These are phyloP conservation scores for Lamprotornis superbus DNA, from an alignment of 2,113 vertebrate genomes.

Conservation along the genomic window DNA sequence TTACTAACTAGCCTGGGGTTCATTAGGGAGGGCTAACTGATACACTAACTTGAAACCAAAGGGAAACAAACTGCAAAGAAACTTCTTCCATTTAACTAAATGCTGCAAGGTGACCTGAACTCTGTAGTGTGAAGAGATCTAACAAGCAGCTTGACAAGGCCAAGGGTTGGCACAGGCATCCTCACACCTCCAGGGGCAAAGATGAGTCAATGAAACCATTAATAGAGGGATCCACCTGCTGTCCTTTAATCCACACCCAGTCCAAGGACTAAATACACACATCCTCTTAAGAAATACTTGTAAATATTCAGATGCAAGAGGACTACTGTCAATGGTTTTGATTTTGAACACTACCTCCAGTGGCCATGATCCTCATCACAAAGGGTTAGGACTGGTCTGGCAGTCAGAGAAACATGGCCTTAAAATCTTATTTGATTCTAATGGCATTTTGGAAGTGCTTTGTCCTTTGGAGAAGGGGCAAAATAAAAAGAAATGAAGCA, in stretches of 20 bases:
- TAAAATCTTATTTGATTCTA: not conserved
- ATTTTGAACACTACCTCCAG: not conserved
- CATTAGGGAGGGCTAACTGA: not conserved
- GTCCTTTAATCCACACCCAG: not conserved
- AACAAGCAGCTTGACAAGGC: not conserved
- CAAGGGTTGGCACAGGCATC: not conserved
- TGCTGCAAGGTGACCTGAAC: not conserved
- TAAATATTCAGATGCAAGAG: not conserved
- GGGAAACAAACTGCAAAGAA: not conserved
- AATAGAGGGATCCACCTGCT: fast-evolving
- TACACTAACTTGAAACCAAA: not conserved
- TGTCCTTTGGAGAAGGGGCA: not conserved
- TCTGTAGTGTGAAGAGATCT: not conserved
- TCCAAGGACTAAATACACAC: not conserved
- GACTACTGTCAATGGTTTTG: not conserved
- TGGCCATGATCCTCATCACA: not conserved
- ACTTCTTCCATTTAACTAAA: not conserved
- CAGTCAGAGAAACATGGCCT: not conserved
- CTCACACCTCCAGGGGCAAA: not conserved
- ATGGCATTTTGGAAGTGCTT: not conserved
- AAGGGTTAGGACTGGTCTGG: not conserved
- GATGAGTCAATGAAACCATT: not conserved
- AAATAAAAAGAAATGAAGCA: not conserved
- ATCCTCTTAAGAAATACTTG: not conserved
- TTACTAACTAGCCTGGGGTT: not conserved